Evolutionary conservation across 2,888 invertebrate genomes (phyloP).

Genomic region (Galerucella calmariensis): DNA sequence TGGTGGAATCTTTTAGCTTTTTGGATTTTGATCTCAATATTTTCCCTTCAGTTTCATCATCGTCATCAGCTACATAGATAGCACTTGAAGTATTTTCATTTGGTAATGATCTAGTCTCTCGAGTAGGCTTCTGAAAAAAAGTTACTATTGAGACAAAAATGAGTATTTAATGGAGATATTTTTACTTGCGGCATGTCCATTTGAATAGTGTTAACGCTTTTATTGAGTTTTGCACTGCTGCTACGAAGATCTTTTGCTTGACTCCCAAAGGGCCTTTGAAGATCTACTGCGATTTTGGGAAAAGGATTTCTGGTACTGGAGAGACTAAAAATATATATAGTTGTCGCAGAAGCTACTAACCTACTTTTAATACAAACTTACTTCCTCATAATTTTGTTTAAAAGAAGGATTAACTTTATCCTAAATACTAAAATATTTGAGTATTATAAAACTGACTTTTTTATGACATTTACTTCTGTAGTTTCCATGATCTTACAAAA

Average conservation of each 20-base stretch:
- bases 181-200: not conserved
- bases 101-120: not conserved
- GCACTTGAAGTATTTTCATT: not conserved
- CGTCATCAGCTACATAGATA: not conserved
- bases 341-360: not conserved
- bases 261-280: not conserved
- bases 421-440: not conserved
- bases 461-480: not conserved
- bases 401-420: not conserved
- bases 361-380: not conserved
- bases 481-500: not conserved
- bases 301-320: not conserved
- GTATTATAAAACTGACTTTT: not conserved
- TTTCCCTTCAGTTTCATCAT: constrained; percentile 31
- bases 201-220: not conserved
- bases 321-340: not conserved
- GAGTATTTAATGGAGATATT: not conserved
- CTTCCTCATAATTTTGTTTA: not conserved
- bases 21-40: constrained; percentile 26
- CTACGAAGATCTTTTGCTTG: not conserved
- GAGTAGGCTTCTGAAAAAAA: not conserved
- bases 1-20: constrained; percentile 51
- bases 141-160: not conserved
- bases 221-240: not conserved
- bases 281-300: not conserved